Base-by-base conservation (phyloP, 2,888 invertebrate genomes). In the Copidosoma aretas region DNA sequence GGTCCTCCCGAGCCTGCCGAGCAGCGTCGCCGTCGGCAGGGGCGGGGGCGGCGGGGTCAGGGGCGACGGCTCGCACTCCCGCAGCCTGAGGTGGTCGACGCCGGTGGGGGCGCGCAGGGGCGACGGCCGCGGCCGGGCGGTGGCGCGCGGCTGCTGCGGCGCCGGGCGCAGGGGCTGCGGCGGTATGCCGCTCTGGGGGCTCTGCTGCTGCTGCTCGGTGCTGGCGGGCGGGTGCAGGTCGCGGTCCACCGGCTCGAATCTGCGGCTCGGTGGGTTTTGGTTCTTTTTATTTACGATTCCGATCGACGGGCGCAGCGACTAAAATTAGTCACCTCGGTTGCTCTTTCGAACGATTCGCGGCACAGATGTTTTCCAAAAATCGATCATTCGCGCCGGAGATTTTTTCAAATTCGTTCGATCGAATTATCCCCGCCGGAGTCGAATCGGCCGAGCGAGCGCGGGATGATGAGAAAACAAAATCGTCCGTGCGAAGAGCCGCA, bases 101-200 rank as follows among this genome's bases (percentile, higher is more conserved):
- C 77, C 73, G 46, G 74, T 78, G 22, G 80, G 70, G 3, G 82
- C 73, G 19, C 80, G 79, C 51, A 83, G 74, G 1, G 83, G 82
- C 22, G 83, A 79, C 14, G 82, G 83, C 65, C 82, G 75, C 12
- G 83, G 80, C 52, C 83, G 80, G 41, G 79, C 76, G 1, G 77
- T 80, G 56, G 80, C 68, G 49, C 76, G 77, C 25, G 81, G 79
- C 64, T 82, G 81, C 1, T 82, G 81, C 1, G 90, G 89, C 15
- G 90, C 89, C 5, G 90, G 89, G 61, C 90, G 82, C 69, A 90
- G 78, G 0, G 90, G 90, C 75, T 90, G 90, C 3, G 90, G 90
- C 5, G 90, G 90, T 76, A 90, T 89, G 54, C 80, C 74, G 32
- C 19, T 25, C 39, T 57, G 51, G 5, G 51, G 19, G 17, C 51